These are phyloP conservation scores for Congeria kusceri DNA, from an alignment of 2,888 invertebrate genomes.

Conservation along the genomic window DNA sequence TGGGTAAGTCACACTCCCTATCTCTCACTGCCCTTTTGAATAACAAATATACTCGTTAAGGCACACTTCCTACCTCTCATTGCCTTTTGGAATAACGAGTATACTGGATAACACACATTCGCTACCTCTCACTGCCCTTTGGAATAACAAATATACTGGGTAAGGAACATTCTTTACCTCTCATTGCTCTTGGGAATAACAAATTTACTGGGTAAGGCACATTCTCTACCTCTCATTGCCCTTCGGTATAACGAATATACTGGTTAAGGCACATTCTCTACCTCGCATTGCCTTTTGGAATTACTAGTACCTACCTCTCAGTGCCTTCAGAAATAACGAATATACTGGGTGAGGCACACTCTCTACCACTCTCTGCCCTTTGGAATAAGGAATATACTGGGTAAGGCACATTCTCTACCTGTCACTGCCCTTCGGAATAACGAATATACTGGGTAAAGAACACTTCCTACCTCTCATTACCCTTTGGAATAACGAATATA, in stretches of 20 bases:
- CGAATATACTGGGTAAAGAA: conserved; percentile 55
- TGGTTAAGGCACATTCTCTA: too few species aligned
- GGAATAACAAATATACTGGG: conserved; percentile 56
- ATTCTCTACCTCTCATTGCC: too few species aligned
- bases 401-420: conserved; percentile 56
- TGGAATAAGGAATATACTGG: too few species aligned
- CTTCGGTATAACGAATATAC: too few species aligned
- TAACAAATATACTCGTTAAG: conserved; percentile 31
- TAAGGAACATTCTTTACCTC: conserved; percentile 7
- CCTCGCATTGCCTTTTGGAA: too few species aligned
- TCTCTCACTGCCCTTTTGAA: too few species aligned
- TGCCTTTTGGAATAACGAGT: conserved; percentile 58
- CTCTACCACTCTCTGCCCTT: too few species aligned
- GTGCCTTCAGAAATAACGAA: too few species aligned
- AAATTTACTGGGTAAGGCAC: too few species aligned
- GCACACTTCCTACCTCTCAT: conserved; percentile 51
- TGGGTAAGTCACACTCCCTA: conserved; percentile 38
- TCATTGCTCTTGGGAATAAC: not conserved
- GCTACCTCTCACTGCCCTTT: conserved; percentile 52
- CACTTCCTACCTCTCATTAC: not conserved
- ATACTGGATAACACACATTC: conserved; percentile 43
- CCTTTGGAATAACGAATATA: not conserved
- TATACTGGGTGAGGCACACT: too few species aligned
- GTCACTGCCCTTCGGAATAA: conserved; percentile 54
- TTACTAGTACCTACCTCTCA: too few species aligned